Percentiles rank a stretch among this genome's conserved stretches.
Evolutionary conservation across 2,113 vertebrate genomes (phyloP).

Genomic region (Microtus ochrogaster): DNA sequence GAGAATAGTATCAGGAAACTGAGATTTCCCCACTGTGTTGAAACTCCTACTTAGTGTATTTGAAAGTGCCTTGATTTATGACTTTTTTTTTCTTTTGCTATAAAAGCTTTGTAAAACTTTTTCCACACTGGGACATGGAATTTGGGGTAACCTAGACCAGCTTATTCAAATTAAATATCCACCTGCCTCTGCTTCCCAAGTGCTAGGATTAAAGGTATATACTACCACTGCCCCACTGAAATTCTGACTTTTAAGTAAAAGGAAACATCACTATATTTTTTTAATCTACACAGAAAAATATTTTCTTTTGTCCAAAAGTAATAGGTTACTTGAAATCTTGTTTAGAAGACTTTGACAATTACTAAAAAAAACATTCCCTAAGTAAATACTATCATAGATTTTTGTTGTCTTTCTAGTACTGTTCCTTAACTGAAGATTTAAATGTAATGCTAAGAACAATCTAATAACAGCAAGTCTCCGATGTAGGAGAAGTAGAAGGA

Average conservation of each 20-base stretch:
- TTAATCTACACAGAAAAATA: background rate
- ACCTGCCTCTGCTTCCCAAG: background rate
- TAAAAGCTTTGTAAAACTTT: background rate
- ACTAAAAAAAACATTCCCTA: constrained; percentile 47
- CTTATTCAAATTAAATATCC: background rate
- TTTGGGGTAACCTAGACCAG: background rate
- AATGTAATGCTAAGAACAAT: constrained; percentile 30
- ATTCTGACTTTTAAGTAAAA: background rate
- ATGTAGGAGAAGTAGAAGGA: background rate
- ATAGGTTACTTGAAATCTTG: constrained; percentile 23
- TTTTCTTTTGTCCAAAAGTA: constrained; percentile 20
- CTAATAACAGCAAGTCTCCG: background rate
- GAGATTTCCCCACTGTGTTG: background rate
- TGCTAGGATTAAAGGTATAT: background rate
- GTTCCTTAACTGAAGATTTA: constrained; percentile 27
- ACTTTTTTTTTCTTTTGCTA: too few species aligned
- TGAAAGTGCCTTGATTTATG: background rate
- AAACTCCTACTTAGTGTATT: background rate
- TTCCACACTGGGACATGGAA: background rate
- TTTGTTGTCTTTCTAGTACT: constrained; percentile 34
- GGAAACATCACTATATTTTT: constrained; percentile 24
- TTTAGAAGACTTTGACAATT: constrained; percentile 30
- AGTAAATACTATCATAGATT: constrained; percentile 20
- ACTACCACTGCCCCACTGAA: background rate
- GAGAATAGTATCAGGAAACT: too few species aligned